Evolutionary conservation across 1,140 invertebrate species (phyloP), one percentile per base, ranked within the genome.

Genomic region (Drosophila seguyi): DNA sequence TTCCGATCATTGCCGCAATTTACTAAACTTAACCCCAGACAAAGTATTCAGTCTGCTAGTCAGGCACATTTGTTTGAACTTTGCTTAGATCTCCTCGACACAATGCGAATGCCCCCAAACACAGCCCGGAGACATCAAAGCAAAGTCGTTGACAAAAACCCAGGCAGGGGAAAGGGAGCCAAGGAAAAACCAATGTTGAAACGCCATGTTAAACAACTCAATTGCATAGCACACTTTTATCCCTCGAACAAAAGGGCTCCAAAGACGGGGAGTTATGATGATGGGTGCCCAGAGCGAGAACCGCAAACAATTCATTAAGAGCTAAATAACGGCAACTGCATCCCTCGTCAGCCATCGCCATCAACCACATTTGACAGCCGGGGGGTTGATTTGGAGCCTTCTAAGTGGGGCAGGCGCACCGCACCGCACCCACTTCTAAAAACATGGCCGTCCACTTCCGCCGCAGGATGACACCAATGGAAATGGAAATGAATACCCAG

Each of bases 221-320:
- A 87, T 87, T 83, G 84, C 80, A 81, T 57, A 59, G 80, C 61
- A 47, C 66, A 76, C 60, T 82, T 82, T 68, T 75, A 58, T 82
- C 62, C 68, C 45, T 61, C 34, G 58, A 61, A 74, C 75, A 79
- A 83, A 75, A 57, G 36, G 41, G 47, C 38, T 62, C 75, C 62
- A 48, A 83, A 66, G 65, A 84, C 66, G 57, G 16, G 42, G 36
- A 88, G 73, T 80, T 83, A n/a, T n/a, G n/a, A 83, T 83, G 72
- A 73, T 69, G 63, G 58, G 48, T 11, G 42, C 48, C 58, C 48
- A 62, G 42, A 71, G 52, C 55, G 39, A 45, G 31, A 61, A 47
- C 58, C 82, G 61, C 83, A 87, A 87, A 84, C 84, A 87, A 88
- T 87, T 87, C 84, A 87, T 87, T 87, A 88, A 88, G 75, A 87